Percentiles rank a stretch among this genome's conserved stretches.
These are phyloP conservation scores for Rhipidura dahli DNA, from an alignment of 2,113 vertebrate species.

Conservation along the genomic window DNA sequence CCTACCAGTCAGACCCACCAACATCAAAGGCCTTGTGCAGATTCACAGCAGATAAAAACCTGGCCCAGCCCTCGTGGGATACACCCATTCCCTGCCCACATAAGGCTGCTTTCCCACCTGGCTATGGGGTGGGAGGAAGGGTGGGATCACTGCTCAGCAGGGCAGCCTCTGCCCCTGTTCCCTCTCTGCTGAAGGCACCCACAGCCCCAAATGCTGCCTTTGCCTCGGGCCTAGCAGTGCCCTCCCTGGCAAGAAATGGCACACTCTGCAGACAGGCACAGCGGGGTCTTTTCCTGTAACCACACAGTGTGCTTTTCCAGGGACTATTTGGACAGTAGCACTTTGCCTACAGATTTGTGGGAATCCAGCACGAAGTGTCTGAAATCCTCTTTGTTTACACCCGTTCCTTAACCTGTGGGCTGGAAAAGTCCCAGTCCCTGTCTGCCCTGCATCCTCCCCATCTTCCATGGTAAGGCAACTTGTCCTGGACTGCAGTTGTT, in stretches of 20 bases:
- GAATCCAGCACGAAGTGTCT: background rate
- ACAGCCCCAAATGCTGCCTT: background rate
- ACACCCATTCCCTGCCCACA: constrained; percentile 6
- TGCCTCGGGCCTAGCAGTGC: background rate
- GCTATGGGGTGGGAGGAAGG: background rate
- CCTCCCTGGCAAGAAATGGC: background rate
- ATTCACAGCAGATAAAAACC: constrained; percentile 38
- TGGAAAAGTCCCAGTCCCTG: background rate
- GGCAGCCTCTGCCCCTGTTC: background rate
- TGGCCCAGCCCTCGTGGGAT: background rate
- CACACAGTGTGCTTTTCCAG: background rate
- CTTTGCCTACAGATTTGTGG: background rate
- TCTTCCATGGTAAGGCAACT: background rate
- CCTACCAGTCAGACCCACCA: background rate
- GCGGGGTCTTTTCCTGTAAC: background rate
- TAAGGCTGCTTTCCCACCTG: background rate
- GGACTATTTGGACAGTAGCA: background rate
- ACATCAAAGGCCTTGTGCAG: constrained; percentile 6
- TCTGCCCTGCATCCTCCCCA: background rate
- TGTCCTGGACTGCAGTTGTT: background rate
- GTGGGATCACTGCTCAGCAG: background rate
- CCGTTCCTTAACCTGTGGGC: background rate
- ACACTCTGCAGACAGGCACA: background rate
- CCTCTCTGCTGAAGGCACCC: background rate
- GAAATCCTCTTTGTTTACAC: background rate